phyloP scores from a whole-genome alignment of 1,140 invertebrate genomes.

The Aethina tumida region DNA sequence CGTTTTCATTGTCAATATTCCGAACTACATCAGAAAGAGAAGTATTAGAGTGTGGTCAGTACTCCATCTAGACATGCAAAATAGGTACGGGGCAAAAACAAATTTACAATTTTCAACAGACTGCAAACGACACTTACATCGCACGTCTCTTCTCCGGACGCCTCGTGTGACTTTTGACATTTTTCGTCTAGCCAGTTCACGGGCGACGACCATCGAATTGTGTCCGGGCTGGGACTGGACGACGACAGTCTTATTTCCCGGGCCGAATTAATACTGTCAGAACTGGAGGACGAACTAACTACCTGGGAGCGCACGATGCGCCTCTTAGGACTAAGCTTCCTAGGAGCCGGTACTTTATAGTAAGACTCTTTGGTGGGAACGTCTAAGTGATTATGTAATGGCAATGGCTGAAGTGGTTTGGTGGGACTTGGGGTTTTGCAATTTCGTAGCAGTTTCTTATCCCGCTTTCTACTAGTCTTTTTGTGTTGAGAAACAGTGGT shows the following conservation, averaged over 20 bases:
- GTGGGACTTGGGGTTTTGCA: slow-evolving; percentile 40
- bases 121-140: slow-evolving; percentile 27
- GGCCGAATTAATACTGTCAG: slow-evolving; percentile 40
- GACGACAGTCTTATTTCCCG: slow-evolving; percentile 30
- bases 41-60: too few relatives aligned
- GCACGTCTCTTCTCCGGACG: slow-evolving; percentile 32
- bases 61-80: too few relatives aligned
- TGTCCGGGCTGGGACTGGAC: slow-evolving; percentile 33
- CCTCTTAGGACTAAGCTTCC: slow-evolving; percentile 41
- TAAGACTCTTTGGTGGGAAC: slow-evolving; percentile 25
- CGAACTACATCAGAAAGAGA: too few relatives aligned
- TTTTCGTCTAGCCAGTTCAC: slow-evolving; percentile 27
- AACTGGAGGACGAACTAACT: slow-evolving; percentile 41
- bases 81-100: too few relatives aligned
- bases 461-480: slow-evolving; percentile 43
- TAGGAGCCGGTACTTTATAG: slow-evolving; percentile 30
- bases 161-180: slow-evolving; percentile 24
- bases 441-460: slow-evolving; percentile 27
- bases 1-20: too few relatives aligned
- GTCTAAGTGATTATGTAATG: slow-evolving; percentile 38
- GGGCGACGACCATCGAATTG: slow-evolving; percentile 30
- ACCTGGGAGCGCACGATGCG: slow-evolving; percentile 35
- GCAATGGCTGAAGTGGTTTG: slow-evolving; percentile 36
- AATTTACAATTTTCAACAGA: too few relatives aligned
- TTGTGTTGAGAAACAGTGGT: slow-evolving; percentile 32